These are phyloP conservation scores for Paradoxurus hermaphroditus DNA, from an alignment of 2,113 vertebrate species.

Conservation along the genomic window DNA sequence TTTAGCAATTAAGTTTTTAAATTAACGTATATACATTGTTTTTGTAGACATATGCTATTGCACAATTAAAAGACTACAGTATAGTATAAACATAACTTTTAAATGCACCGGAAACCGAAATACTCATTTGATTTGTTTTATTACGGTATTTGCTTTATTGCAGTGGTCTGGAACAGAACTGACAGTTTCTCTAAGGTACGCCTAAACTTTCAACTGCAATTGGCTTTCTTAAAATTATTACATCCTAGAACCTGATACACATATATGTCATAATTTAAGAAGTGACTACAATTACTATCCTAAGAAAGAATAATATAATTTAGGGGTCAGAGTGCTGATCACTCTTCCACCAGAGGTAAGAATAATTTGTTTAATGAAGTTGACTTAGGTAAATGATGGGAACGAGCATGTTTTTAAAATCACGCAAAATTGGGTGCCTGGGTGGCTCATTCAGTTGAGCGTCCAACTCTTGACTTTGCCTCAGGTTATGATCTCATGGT, in stretches of 20 bases:
- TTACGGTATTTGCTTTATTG: background rate
- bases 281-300: background rate
- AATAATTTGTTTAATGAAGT: conserved; percentile 41
- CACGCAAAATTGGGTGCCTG: background rate
- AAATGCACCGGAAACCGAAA: background rate
- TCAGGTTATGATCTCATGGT: too few species aligned
- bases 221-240: background rate
- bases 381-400: conserved; percentile 1
- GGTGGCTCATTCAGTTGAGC: too few species aligned
- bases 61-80: background rate
- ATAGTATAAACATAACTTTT: background rate
- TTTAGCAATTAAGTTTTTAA: background rate
- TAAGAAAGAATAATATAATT: background rate
- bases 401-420: background rate
- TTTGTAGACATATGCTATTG: background rate
- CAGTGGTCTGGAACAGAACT: background rate
- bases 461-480: too few species aligned
- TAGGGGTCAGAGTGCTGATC: background rate
- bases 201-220: background rate
- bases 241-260: background rate
- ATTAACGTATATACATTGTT: background rate
- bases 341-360: background rate
- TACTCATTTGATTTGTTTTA: background rate
- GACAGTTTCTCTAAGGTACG: background rate
- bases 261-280: background rate